Base-by-base conservation (phyloP, 1,140 invertebrate genomes). In the Anastrepha ludens region DNA sequence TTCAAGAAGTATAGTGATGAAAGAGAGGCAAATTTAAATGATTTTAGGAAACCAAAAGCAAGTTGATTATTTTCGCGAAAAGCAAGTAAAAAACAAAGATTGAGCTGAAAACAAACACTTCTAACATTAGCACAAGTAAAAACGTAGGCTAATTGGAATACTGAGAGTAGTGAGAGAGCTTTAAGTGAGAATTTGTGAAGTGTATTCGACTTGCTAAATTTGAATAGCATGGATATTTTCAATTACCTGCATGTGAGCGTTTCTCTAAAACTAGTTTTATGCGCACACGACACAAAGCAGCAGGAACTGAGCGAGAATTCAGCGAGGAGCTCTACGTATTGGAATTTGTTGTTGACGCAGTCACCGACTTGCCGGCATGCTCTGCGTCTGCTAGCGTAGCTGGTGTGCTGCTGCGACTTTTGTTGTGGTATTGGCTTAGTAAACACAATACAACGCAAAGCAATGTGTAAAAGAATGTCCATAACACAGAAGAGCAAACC, bases 261-360 rank as follows among this genome's bases (percentile, higher is more conserved):
- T 81, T 50, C 47, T 20, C 74, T 29, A 81, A 81, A 81, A 81
- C 74, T 81, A 81, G 74, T 81, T 81, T 74, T 81, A 20, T 20
- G 47, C 74, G 17, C 44, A 50, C 15, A 9, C 70, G 44, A 11
- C 74, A n/a, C 17, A n/a, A 9, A 81, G 17, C 47, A 4, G 15
- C n/a, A 20, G 44, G 3, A 29, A 7, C 47, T 29, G 60, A 62
- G 60, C 60, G n/a, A 15, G n/a, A n/a, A 4, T 17, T 15, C 9
- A 62, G n/a, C 13, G 60, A 62, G 15, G 13, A 20, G 44, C n/a
- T 44, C 13, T 39, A 70, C 44, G 39, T 70, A 15, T 15, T 39
- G 67, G 67, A 44, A 70, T 70, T 70, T 70, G 39, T 70, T 70
- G 67, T 70, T 7, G 44, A 70, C 67, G 17, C 67, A 44, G 41